Evolutionary conservation across 2,797 vertebrate species (phyloP), one percentile per base, ranked within the genome.

Genomic region (Corythornis leucogaster): DNA sequence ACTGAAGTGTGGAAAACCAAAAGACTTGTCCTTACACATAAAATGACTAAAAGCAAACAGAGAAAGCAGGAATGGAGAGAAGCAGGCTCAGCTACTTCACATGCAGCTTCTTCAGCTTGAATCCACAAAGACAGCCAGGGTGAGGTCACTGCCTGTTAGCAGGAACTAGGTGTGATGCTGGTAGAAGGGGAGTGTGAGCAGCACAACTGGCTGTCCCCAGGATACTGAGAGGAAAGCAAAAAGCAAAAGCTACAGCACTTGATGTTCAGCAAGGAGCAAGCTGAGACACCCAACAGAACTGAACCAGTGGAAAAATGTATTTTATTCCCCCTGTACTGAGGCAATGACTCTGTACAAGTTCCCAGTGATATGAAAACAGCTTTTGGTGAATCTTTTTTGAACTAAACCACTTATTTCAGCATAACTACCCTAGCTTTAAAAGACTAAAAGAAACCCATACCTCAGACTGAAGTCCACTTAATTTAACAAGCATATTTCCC

Each of bases 301-400:
- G 74, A 69, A 71, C 87, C n/a, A 70, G 77, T 64, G 38, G 75
- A 91, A 96, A 97, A 97, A 96, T 90, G 74, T 10, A 83, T 70
- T 96, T 77, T 76, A 95, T 95, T 96, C 81, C 78, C 91, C 84
- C 85, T 62, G 50, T 74, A 66, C 88, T 87, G 9, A 85, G 91
- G 59, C 69, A 78, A 59, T 30, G 31, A 84, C 69, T 76, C 58
- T 5, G 5, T 40, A 55, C 45, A 81, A 90, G 40, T 62, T 81
- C 80, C n/a, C 64, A 73, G 10, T 85, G 33, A 68, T 3, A 76
- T 4, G 55, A 91, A 87, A 94, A 71, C 25, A 69, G 31, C 76
- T 80, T 82, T 73, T 45, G 58, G 43, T 55, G 89, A 75, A 28
- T 30, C 0, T 21, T 40, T 90, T 89, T 66, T 69, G 2, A 92